These are phyloP conservation scores for Conchocele bisecta DNA, from an alignment of 2,888 invertebrate species.

Conservation along the genomic window DNA sequence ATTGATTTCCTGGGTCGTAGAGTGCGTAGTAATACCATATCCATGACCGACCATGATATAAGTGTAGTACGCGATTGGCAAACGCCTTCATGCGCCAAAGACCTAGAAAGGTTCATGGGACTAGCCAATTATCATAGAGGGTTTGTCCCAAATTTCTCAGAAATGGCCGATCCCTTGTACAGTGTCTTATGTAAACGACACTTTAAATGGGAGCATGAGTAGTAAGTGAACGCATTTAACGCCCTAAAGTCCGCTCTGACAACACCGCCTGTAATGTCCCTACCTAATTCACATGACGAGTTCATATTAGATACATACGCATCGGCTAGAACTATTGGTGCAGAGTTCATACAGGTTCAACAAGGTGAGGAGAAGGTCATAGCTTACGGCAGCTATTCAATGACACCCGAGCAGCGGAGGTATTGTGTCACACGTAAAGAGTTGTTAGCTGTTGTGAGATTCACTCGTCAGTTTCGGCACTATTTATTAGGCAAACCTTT, in stretches of 20 bases:
- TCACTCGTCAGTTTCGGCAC: slow-evolving; percentile 37
- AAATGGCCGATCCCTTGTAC: slow-evolving; percentile 22
- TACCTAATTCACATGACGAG: slow-evolving; percentile 27
- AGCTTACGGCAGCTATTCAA: slow-evolving; percentile 28
- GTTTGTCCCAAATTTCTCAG: slow-evolving; percentile 23
- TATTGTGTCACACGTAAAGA: slow-evolving; percentile 46
- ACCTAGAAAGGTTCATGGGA: slow-evolving; percentile 44
- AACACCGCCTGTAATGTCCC: slow-evolving; percentile 28
- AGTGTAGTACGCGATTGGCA: background rate
- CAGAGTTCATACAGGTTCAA: slow-evolving; percentile 45
- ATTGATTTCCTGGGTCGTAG: no score
- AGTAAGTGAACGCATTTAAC: slow-evolving; percentile 17
- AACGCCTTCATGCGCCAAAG: background rate
- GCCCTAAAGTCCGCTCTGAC: slow-evolving; percentile 4
- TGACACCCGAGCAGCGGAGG: slow-evolving; percentile 29
- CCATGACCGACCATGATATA: no score
- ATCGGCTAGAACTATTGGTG: slow-evolving; percentile 42
- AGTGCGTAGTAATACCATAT: no score
- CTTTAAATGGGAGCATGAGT: slow-evolving; percentile 19
- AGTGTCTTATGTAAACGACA: slow-evolving; percentile 21
- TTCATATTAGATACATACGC: slow-evolving; percentile 35
- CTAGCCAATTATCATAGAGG: slow-evolving; percentile 42
- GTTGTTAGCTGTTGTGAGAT: slow-evolving; percentile 36
- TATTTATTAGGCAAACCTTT: slow-evolving; percentile 20
- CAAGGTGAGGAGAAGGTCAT: slow-evolving; percentile 40